phyloP scores from a whole-genome alignment of 2,888 invertebrate genomes.

The Junonia oenone region DNA sequence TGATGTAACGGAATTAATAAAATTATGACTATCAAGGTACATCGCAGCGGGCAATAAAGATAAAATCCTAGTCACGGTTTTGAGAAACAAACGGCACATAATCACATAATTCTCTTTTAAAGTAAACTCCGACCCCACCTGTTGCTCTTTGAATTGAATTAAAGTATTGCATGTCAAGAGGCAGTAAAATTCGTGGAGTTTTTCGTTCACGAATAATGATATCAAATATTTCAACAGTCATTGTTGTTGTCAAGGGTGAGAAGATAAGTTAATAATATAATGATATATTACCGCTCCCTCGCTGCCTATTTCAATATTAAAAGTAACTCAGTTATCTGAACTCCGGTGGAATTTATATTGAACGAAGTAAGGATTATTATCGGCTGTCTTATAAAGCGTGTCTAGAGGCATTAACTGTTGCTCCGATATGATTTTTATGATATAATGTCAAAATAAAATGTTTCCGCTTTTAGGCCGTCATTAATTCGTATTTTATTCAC shows the following conservation, averaged over 20 bases:
- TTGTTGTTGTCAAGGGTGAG: slow-evolving; percentile 79
- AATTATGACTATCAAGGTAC: slow-evolving; percentile 33
- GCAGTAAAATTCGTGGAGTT: slow-evolving; percentile 59
- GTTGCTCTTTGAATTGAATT: slow-evolving; percentile 65
- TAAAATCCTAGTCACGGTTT: slow-evolving; percentile 63
- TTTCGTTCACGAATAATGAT: slow-evolving; percentile 62
- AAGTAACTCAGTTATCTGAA: slow-evolving; percentile 38
- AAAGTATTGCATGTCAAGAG: slow-evolving; percentile 68
- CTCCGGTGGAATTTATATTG: slow-evolving; percentile 20
- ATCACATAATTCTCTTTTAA: slow-evolving; percentile 39
- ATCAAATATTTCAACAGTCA: slow-evolving; percentile 73
- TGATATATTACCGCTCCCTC: slow-evolving; percentile 69
- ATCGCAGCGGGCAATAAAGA: slow-evolving; percentile 50
- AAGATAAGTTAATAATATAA: slow-evolving; percentile 78
- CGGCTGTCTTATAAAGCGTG: slow-evolving; percentile 20
- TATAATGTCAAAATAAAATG: slow-evolving; percentile 71
- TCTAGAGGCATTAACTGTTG: slow-evolving; percentile 46
- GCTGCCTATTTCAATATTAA: slow-evolving; percentile 58
- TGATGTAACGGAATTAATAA: slow-evolving; percentile 18
- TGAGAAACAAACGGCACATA: slow-evolving; percentile 41
- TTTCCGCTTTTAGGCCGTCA: slow-evolving; percentile 58
- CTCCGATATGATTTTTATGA: slow-evolving; percentile 63
- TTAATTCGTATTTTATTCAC: slow-evolving; percentile 68
- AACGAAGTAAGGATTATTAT: slow-evolving; percentile 32
- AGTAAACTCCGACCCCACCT: slow-evolving; percentile 48